These are phyloP conservation scores for Oncorhynchus gorbuscha DNA, from an alignment of 2,113 vertebrate species.

Conservation along the genomic window DNA sequence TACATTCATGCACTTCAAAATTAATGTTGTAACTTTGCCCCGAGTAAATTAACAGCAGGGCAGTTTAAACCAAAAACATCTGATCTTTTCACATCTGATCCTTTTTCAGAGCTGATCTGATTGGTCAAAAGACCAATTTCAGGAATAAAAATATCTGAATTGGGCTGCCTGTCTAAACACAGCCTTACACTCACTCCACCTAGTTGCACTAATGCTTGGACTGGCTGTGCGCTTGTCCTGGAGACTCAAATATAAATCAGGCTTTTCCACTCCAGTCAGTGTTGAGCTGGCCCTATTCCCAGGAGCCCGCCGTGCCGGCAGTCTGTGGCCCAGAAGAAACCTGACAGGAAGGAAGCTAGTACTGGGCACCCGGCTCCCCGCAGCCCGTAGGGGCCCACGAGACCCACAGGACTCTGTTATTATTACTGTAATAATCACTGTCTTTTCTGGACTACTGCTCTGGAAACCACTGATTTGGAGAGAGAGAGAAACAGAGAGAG, in stretches of 20 bases:
- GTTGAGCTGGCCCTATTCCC: constrained; percentile 58
- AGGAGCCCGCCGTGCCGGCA: constrained; percentile 53
- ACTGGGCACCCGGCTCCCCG: constrained; percentile 10
- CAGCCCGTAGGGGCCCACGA: background rate
- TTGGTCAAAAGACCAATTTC: no score
- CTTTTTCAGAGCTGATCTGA: no score
- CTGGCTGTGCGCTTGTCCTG: constrained; percentile 61
- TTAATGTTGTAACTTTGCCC: no score
- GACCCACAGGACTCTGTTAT: constrained; percentile 28
- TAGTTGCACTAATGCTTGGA: constrained; percentile 62
- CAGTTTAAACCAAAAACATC: no score
- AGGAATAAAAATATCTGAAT: no score
- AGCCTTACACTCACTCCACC: background rate
- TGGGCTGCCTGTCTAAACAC: no score
- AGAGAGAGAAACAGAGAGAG: background rate
- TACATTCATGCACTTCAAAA: no score
- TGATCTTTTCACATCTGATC: no score
- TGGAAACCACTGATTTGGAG: background rate
- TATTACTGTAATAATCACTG: constrained; percentile 46
- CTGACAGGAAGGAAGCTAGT: constrained; percentile 30
- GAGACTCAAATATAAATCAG: constrained; percentile 65
- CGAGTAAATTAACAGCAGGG: no score
- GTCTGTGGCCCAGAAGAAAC: constrained; percentile 57
- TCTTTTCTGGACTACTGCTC: constrained; percentile 1
- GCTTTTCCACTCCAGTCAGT: constrained; percentile 54